These are phyloP conservation scores for Acropternis orthonyx DNA, from an alignment of 2,797 vertebrate genomes.

Conservation along the genomic window DNA sequence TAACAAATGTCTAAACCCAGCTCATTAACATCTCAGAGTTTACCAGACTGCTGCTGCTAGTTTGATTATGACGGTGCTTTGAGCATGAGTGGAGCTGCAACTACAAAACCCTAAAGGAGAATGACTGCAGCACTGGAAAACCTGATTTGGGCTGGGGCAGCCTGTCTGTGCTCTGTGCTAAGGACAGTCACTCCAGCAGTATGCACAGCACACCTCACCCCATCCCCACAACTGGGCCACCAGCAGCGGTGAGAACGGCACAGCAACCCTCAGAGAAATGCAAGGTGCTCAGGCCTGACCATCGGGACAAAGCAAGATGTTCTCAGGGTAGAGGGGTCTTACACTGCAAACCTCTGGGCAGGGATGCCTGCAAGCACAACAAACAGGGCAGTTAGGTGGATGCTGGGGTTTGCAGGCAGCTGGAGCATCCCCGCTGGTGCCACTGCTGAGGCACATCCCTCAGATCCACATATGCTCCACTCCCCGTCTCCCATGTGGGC, in stretches of 20 bases:
- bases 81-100: not conserved
- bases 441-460: not conserved
- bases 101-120: not conserved
- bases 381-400: not conserved
- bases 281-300: not conserved
- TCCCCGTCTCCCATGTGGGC: accelerated
- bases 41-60: not conserved
- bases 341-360: not conserved
- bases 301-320: accelerated
- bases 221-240: accelerated
- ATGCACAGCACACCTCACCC: accelerated
- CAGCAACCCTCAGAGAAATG: not conserved
- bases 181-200: not conserved
- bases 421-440: not conserved
- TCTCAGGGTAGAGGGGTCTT: not conserved
- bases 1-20: not conserved
- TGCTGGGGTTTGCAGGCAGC: not conserved
- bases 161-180: accelerated
- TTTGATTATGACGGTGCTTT: not conserved
- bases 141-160: not conserved
- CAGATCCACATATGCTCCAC: accelerated
- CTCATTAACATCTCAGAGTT: not conserved
- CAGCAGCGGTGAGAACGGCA: not conserved
- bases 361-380: not conserved
- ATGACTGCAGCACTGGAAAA: not conserved